Conservation (phyloP, 2,888 invertebrate species). For the Hydraecia micacea region DNA sequence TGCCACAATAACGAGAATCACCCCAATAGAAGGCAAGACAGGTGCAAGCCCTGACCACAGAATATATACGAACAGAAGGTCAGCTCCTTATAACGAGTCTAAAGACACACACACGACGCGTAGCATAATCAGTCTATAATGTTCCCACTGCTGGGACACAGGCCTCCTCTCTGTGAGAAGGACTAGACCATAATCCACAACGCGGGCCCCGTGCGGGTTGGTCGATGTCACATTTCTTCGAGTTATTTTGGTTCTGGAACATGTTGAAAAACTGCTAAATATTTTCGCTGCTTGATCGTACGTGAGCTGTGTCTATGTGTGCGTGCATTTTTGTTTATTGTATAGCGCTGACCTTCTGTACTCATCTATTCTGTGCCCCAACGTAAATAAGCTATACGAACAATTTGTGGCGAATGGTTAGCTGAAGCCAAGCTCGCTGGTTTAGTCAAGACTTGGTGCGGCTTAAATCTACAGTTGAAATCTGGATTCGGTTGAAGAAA, state of each 20-base stretch:
- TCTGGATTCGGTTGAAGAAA: constrained; percentile 14
- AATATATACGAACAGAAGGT: constrained; percentile 12
- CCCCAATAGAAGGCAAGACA: constrained; percentile 70
- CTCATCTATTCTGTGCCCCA: neutral
- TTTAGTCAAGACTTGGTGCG: constrained; percentile 42
- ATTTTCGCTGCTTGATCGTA: neutral
- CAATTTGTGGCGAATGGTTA: constrained; percentile 73
- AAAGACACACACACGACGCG: neutral
- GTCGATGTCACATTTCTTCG: neutral
- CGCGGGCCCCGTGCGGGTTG: neutral
- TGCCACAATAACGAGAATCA: constrained; percentile 69
- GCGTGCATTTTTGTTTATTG: neutral
- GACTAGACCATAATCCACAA: neutral
- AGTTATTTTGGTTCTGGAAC: neutral
- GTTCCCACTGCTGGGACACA: neutral
- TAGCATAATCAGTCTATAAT: neutral
- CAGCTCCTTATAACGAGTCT: neutral
- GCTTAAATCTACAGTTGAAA: constrained; percentile 30
- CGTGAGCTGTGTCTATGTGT: neutral
- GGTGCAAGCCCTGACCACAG: constrained; percentile 70
- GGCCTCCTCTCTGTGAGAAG: neutral
- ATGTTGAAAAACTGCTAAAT: neutral
- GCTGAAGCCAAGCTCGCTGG: constrained; percentile 35
- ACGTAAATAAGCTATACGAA: constrained; percentile 78
- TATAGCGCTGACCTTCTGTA: constrained; percentile 5